Conservation (phyloP, 2,113 vertebrate genomes). For the Pandion haliaetus region DNA sequence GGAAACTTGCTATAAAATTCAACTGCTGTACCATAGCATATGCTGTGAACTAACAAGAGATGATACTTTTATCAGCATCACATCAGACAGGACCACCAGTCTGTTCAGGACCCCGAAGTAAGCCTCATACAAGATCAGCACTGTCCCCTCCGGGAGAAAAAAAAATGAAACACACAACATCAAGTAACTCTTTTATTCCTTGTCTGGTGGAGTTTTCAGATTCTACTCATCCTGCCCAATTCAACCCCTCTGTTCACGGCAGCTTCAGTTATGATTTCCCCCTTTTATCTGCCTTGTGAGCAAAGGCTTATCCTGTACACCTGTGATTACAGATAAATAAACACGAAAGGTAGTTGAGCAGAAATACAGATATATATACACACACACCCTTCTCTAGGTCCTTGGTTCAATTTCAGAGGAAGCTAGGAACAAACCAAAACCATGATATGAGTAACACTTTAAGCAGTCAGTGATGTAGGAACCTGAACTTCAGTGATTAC, state of each 20-base stretch:
- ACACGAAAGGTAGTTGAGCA: neutral
- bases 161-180: neutral
- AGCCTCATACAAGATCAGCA: neutral
- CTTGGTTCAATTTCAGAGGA: neutral
- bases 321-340: neutral
- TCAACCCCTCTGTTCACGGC: neutral
- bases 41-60: neutral
- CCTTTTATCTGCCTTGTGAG: neutral
- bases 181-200: neutral
- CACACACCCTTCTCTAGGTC: neutral
- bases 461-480: neutral
- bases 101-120: neutral
- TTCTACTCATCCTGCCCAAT: neutral
- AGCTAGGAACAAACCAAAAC: neutral
- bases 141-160: accelerated
- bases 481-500: neutral
- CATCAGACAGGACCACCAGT: neutral
- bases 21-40: neutral
- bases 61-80: neutral
- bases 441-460: neutral
- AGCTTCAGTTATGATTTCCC: neutral
- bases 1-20: neutral
- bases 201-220: neutral
- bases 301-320: neutral
- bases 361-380: neutral